phyloP scores from a whole-genome alignment of 2,797 vertebrate species.

The Mormyrops boulengeri region DNA sequence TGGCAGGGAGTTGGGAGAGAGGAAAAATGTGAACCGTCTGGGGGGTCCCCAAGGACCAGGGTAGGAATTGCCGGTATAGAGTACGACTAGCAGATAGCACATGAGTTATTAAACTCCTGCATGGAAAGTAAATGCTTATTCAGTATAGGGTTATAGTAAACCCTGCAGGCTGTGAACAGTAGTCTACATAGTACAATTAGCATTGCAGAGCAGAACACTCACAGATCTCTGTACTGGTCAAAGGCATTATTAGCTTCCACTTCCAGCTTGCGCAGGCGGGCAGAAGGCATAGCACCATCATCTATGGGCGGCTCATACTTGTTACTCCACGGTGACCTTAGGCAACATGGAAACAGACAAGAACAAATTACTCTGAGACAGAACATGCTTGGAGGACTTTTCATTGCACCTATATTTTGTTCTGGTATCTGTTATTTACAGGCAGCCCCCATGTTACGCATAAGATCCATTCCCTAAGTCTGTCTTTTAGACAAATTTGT shows the following conservation, averaged over 20 bases:
- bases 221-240: constrained; percentile 99
- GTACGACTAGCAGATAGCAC: neutral
- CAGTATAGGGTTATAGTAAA: neutral
- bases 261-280: constrained; percentile 93
- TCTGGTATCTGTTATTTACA: neutral
- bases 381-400: neutral
- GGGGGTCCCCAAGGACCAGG: neutral
- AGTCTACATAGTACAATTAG: neutral
- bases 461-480: neutral
- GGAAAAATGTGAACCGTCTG: neutral
- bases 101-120: neutral
- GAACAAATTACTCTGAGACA: neutral
- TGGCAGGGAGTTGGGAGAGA: neutral
- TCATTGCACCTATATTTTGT: neutral
- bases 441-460: neutral
- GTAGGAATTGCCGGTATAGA: neutral
- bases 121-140: neutral
- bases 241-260: constrained; percentile 98
- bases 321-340: constrained; percentile 97
- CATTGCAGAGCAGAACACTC: constrained; percentile 49
- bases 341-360: neutral
- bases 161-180: neutral
- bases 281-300: constrained; percentile 96
- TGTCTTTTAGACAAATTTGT: neutral
- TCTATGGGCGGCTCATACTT: constrained; percentile 97